Conservation (phyloP, 2,113 vertebrate species). For the Ariopsis seemanni region DNA sequence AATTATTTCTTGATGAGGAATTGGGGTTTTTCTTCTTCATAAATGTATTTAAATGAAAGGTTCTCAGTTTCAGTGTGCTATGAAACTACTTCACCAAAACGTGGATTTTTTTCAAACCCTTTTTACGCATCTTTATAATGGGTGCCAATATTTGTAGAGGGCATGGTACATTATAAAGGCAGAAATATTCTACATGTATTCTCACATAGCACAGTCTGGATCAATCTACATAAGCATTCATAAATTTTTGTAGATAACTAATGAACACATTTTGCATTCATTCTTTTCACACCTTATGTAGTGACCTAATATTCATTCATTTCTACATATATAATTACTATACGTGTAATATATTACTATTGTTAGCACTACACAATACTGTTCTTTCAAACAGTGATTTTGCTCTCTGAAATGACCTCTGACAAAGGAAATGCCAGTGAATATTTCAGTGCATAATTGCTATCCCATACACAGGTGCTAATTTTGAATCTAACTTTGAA, state of each 20-base stretch:
- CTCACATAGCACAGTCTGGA: background rate
- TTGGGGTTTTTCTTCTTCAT: too few species aligned
- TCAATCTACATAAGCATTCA: background rate
- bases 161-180: background rate
- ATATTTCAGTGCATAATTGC: background rate
- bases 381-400: background rate
- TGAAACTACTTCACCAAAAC: too few species aligned
- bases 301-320: background rate
- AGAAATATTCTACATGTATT: background rate
- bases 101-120: too few species aligned
- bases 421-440: background rate
- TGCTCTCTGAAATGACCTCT: background rate
- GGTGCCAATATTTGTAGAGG: too few species aligned
- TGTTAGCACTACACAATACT: background rate
- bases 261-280: background rate
- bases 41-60: too few species aligned
- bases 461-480: background rate
- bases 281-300: background rate
- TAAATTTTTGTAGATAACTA: background rate
- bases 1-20: too few species aligned
- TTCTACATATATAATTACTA: background rate
- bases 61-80: too few species aligned
- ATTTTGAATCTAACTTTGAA: slow-evolving; percentile 15
- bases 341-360: background rate
- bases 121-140: too few species aligned